Conservation (phyloP, 2,888 invertebrate species). For the Gymnoscelis rufifasciata region DNA sequence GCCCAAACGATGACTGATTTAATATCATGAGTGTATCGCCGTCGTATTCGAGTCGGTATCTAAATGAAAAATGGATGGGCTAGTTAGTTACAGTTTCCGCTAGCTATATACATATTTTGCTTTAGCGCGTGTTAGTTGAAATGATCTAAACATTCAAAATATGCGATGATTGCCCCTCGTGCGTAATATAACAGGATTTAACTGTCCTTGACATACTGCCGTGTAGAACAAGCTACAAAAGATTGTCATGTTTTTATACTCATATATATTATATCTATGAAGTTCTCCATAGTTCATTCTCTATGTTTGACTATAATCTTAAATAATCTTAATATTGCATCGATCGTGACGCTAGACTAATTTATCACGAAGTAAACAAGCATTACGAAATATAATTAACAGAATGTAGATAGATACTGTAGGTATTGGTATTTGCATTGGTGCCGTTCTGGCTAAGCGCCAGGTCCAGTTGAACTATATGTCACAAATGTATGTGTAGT, state of each 20-base stretch:
- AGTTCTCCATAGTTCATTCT: too few species aligned
- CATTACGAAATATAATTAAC: constrained; percentile 66
- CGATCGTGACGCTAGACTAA: constrained; percentile 45
- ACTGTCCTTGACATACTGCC: background rate
- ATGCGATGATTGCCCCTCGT: too few species aligned
- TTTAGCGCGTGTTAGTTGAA: background rate
- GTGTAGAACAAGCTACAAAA: background rate
- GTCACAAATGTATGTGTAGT: constrained; percentile 39
- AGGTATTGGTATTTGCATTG: constrained; percentile 44
- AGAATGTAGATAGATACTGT: constrained; percentile 23
- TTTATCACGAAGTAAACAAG: constrained; percentile 63
- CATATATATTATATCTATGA: too few species aligned
- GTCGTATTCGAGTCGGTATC: too few species aligned
- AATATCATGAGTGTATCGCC: too few species aligned
- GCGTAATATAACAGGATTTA: background rate
- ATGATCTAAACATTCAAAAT: background rate
- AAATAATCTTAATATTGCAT: background rate
- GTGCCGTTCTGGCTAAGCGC: constrained; percentile 48
- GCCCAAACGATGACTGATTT: background rate
- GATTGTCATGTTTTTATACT: too few species aligned
- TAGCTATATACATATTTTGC: too few species aligned
- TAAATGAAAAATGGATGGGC: background rate
- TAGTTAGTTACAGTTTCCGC: too few species aligned
- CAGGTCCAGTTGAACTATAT: constrained; percentile 45
- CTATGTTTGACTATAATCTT: too few species aligned